A percentile compares a stretch with the other conserved stretches of the same genome.
These are phyloP conservation scores for Vespertilio murinus DNA, from an alignment of 2,797 vertebrate genomes.

Conservation along the genomic window DNA sequence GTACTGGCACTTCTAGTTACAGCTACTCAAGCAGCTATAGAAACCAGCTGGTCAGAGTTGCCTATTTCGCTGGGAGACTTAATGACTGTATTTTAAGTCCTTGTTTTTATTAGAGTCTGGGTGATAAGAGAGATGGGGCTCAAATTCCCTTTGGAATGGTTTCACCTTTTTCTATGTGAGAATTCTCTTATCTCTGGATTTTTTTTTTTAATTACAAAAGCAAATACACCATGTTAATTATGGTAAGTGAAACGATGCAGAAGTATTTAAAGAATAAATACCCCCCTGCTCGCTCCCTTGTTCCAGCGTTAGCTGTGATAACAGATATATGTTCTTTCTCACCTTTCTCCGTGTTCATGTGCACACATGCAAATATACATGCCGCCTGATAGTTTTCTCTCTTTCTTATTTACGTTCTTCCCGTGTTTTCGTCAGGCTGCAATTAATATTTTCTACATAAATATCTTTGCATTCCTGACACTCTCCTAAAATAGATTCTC, in stretches of 20 bases:
- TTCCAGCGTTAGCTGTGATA: not conserved
- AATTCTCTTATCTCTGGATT: not conserved
- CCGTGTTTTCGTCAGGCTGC: not conserved
- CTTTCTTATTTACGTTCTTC: not conserved
- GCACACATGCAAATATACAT: not conserved
- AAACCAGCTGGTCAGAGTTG: not conserved
- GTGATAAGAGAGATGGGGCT: not conserved
- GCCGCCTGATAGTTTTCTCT: not conserved
- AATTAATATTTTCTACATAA: not conserved
- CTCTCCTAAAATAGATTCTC: not conserved
- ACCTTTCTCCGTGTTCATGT: not conserved
- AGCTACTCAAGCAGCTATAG: not conserved
- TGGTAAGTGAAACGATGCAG: not conserved
- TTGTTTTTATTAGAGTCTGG: not conserved
- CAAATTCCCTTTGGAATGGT: not conserved
- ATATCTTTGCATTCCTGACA: not conserved
- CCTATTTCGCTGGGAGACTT: not conserved
- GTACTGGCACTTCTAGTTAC: not conserved
- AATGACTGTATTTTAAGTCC: not conserved
- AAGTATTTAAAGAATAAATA: not conserved
- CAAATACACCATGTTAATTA: not conserved
- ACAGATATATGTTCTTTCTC: not conserved
- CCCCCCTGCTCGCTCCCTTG: not conserved
- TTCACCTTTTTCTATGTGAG: not conserved
- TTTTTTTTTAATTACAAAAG: slow-evolving; percentile 12